Evolutionary conservation across 2,113 vertebrate genomes (phyloP).

Genomic region (Rana temporaria): DNA sequence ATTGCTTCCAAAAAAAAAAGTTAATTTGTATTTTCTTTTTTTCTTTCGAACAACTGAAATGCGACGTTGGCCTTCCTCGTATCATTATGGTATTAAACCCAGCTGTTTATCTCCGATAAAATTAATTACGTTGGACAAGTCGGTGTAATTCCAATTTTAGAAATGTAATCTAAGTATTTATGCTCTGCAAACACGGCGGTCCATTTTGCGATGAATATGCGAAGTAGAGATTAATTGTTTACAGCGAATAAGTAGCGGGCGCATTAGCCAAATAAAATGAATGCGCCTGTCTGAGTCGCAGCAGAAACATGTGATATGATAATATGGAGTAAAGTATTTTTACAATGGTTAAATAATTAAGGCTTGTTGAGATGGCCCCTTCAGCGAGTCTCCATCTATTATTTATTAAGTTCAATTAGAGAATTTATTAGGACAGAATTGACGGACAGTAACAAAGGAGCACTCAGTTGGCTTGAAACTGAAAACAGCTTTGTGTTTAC

Average conservation of each 20-base stretch:
- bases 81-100: slow-evolving; percentile 12
- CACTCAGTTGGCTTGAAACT: slow-evolving; percentile 55
- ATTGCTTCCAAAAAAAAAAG: too few relatives aligned
- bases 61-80: neutral
- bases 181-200: slow-evolving; percentile 60
- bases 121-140: slow-evolving; percentile 15
- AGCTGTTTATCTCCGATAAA: slow-evolving; percentile 13
- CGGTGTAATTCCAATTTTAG: slow-evolving; percentile 62
- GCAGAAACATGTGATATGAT: slow-evolving; percentile 56
- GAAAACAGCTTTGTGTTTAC: neutral
- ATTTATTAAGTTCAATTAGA: slow-evolving; percentile 83
- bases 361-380: slow-evolving; percentile 71
- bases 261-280: slow-evolving; percentile 73
- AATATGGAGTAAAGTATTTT: slow-evolving; percentile 74
- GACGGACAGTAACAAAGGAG: slow-evolving; percentile 66
- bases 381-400: slow-evolving; percentile 72
- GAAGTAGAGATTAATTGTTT: slow-evolving; percentile 75
- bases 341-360: slow-evolving; percentile 77
- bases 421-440: slow-evolving; percentile 77
- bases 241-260: slow-evolving; percentile 76
- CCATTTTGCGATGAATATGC: slow-evolving; percentile 67
- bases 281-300: slow-evolving; percentile 75
- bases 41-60: too few relatives aligned
- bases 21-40: too few relatives aligned
- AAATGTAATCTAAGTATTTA: slow-evolving; percentile 64